Conservation (phyloP, 2,113 vertebrate genomes). For the Laticauda colubrina region DNA sequence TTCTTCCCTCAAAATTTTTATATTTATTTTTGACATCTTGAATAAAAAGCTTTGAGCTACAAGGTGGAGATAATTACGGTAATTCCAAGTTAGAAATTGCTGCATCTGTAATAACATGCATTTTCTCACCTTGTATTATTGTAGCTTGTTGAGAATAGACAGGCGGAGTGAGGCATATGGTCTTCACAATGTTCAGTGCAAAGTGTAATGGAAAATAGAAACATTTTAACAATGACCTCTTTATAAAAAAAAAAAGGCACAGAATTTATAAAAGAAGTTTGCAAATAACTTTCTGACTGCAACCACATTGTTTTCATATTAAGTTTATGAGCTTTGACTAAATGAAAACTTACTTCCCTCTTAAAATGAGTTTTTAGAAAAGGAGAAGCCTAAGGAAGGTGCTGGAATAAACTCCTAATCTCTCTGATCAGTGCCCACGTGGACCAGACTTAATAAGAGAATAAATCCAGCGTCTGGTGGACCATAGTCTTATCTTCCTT, state of each 20-base stretch:
- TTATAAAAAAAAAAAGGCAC: neutral
- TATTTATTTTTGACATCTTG: constrained; percentile 40
- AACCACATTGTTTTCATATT: neutral
- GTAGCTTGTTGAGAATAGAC: neutral
- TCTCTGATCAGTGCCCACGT: neutral
- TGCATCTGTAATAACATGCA: constrained; percentile 20
- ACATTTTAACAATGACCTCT: constrained; percentile 11
- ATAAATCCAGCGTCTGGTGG: neutral
- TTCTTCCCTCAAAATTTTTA: constrained; percentile 18
- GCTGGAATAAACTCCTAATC: neutral
- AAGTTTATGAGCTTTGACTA: neutral
- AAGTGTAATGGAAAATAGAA: constrained; percentile 29
- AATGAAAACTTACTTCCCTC: neutral
- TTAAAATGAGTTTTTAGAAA: neutral
- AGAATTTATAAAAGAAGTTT: constrained; percentile 5
- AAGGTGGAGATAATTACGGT: constrained; percentile 16
- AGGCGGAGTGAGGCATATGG: neutral
- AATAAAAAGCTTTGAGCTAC: constrained; percentile 29
- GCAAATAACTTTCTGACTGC: constrained; percentile 37
- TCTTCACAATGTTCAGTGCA: constrained; percentile 12
- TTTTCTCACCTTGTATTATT: constrained; percentile 38
- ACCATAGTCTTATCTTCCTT: neutral
- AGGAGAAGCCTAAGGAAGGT: neutral
- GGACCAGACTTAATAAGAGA: neutral
- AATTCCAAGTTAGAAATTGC: constrained; percentile 26